These are phyloP conservation scores for Chydorus sphaericus DNA, from an alignment of 2,888 invertebrate species.

Conservation along the genomic window DNA sequence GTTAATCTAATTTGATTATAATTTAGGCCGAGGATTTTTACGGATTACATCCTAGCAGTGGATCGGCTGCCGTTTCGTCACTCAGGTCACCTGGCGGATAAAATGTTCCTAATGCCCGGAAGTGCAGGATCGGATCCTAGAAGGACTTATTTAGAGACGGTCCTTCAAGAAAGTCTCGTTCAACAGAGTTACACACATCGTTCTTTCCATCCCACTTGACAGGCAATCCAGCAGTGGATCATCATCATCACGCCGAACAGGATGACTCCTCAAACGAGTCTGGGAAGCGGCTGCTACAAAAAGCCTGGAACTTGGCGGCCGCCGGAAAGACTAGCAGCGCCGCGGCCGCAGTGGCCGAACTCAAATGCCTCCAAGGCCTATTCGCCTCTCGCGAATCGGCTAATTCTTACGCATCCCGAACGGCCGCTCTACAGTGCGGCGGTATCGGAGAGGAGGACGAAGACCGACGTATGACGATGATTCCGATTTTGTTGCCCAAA, in stretches of 20 bases:
- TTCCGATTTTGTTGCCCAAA: too few relatives aligned
- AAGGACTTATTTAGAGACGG: slow-evolving; percentile 10
- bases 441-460: slow-evolving; percentile 2
- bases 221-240: not conserved
- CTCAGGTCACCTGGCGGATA: slow-evolving; percentile 2
- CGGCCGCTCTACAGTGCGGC: not conserved
- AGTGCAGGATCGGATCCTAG: slow-evolving; percentile 4
- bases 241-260: not conserved
- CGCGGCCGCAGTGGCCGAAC: slow-evolving; percentile 4
- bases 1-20: not conserved
- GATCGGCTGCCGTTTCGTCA: not conserved
- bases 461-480: not conserved
- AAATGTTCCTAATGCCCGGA: slow-evolving; percentile 10
- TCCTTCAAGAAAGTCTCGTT: slow-evolving; percentile 13
- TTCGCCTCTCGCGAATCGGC: not conserved
- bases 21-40: not conserved
- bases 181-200: slow-evolving; percentile 13
- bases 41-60: not conserved
- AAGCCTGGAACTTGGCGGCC: slow-evolving; percentile 5
- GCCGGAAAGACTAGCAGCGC: slow-evolving; percentile 3
- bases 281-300: too few relatives aligned
- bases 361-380: slow-evolving; percentile 7
- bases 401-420: too few relatives aligned
- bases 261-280: too few relatives aligned
- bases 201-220: slow-evolving; percentile 10